A percentile compares a stretch with the other conserved stretches of the same genome.
Conservation (phyloP, 2,888 invertebrate genomes). For the Xestia xanthographa region DNA sequence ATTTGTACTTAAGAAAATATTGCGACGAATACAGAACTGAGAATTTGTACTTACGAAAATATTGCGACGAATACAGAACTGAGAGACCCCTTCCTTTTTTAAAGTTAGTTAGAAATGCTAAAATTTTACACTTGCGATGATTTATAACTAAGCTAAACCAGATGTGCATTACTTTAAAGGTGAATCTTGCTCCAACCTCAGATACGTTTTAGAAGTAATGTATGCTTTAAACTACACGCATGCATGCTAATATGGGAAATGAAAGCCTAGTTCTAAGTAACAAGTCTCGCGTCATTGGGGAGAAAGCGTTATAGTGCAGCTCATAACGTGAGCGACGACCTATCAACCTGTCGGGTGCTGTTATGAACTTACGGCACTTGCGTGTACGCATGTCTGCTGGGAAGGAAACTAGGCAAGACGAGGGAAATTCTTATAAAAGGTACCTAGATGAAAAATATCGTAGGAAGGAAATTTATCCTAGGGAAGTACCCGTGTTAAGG, state of each 20-base stretch:
- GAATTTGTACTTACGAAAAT: too few species aligned
- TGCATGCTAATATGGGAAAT: constrained; percentile 37
- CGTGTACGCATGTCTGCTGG: constrained; percentile 29
- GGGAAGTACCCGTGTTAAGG: too few species aligned
- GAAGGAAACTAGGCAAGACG: constrained; percentile 41
- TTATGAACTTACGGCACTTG: constrained; percentile 59
- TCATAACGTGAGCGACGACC: constrained; percentile 34
- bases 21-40: too few species aligned
- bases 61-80: too few species aligned
- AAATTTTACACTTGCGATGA: too few species aligned
- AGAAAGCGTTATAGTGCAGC: constrained; percentile 47
- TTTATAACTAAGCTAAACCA: too few species aligned
- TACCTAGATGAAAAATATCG: not conserved
- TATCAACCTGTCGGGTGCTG: constrained; percentile 56
- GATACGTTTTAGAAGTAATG: not conserved
- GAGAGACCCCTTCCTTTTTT: too few species aligned
- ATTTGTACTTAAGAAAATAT: too few species aligned
- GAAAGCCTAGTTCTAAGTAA: constrained; percentile 47
- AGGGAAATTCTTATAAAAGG: not conserved
- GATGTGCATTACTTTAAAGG: too few species aligned
- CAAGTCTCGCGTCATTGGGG: constrained; percentile 21
- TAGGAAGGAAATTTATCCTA: too few species aligned
- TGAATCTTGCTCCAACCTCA: not conserved
- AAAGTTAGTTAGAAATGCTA: too few species aligned
- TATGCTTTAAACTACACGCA: not conserved